Base-by-base conservation (phyloP, 1,140 invertebrate genomes). In the Diorhabda carinulata region DNA sequence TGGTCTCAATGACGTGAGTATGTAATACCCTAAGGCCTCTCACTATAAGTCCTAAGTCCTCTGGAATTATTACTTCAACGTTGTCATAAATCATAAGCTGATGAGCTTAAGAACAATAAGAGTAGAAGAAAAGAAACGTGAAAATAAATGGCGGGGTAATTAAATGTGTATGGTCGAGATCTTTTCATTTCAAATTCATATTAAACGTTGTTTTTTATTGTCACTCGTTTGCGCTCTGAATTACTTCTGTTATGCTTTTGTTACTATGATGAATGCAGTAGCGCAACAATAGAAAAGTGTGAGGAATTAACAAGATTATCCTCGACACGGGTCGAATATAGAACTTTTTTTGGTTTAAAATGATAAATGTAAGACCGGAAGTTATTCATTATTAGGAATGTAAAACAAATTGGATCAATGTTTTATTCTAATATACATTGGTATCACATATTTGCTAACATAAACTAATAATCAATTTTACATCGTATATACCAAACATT, bases 61-160 rank as follows among this genome's bases (percentile, higher is more conserved):
- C 25, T 52, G 47, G 43, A 62, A 62, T 62, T 62, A 62, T 62
- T 62, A 62, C 61, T 62, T 47, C 43, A 62, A 62, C 61, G 61
- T 43, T n/a, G 61, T 44, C 42, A 62, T 62, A 44, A 62, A 62
- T 62, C 61, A 62, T 40, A 62, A 62, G 9, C 41, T 43, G 43
- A 44, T 62, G 43, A 44, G 61, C n/a, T 43, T 8, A 10, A 62
- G 61, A 43, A 62, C 43, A 62, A 47, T 43, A 44, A 43, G 43
- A 44, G 43, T n/a, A 43, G 41, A 5, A 45, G 61, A 43, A 62
- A 62, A 43, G 43, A 43, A 52, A 52, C 47, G 47, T 52, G 47
- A 52, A 52, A 52, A 52, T 52, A 52, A 52, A 52, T 52, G 47
- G 47, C n/a, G 47, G 47, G 47, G 47, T 52, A 52, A 52, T 52